Percentiles rank a stretch among this genome's conserved stretches.
Evolutionary conservation across 2,113 vertebrate species (phyloP).

Genomic region (Antechinus stuartii): DNA sequence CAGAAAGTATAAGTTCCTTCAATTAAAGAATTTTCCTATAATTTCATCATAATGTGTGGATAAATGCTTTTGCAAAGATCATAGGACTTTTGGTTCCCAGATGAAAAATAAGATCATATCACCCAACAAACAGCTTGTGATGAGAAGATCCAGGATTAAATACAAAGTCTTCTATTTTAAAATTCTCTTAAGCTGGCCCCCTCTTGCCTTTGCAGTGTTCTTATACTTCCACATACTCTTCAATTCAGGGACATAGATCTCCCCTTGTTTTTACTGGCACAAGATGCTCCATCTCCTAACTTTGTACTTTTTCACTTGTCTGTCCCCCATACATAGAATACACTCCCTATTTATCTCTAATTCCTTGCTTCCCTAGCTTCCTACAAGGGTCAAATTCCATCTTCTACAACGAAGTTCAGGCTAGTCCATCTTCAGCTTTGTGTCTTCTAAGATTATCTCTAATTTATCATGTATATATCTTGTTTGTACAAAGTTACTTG

Average conservation of each 20-base stretch:
- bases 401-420: not conserved
- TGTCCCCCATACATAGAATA: not conserved
- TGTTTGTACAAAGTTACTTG: not conserved
- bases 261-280: not conserved
- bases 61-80: not conserved
- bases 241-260: too few species aligned
- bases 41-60: not conserved
- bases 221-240: not conserved
- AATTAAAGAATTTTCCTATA: not conserved
- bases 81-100: not conserved
- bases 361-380: not conserved
- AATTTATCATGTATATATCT: not conserved
- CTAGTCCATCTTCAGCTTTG: not conserved
- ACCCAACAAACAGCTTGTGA: not conserved
- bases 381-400: not conserved
- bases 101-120: not conserved
- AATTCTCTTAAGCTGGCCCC: not conserved
- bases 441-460: not conserved
- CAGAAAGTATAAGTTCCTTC: not conserved
- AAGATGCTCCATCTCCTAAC: not conserved
- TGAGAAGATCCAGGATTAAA: not conserved
- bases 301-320: not conserved
- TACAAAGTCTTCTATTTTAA: not conserved
- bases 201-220: not conserved
- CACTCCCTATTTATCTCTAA: not conserved